Evolutionary conservation across 2,888 invertebrate species (phyloP).

Genomic region (Pachydiplax longipennis): DNA sequence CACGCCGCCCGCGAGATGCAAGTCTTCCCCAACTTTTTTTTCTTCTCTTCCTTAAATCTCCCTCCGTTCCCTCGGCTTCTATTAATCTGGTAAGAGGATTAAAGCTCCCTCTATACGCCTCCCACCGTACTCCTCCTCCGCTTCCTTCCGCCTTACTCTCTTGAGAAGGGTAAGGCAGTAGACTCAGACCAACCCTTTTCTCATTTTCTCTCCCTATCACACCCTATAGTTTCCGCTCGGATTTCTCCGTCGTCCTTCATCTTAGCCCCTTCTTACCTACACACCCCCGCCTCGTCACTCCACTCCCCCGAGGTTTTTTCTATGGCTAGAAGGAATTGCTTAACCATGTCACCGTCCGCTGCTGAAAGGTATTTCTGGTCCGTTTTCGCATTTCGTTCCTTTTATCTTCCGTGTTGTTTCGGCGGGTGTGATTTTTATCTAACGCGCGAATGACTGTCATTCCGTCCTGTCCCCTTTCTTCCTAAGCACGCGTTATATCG

Average conservation of each 20-base stretch:
- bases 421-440: too few relatives aligned
- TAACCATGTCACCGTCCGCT: neutral
- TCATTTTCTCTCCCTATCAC: neutral
- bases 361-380: neutral
- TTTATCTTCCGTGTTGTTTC: neutral
- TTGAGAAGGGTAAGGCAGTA: constrained; percentile 29
- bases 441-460: too few relatives aligned
- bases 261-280: neutral
- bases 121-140: neutral
- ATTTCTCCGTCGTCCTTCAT: constrained; percentile 23
- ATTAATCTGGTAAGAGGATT: constrained; percentile 42
- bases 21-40: constrained; percentile 15
- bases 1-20: constrained; percentile 9
- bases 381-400: neutral
- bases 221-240: constrained; percentile 38
- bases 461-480: too few relatives aligned
- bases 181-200: constrained; percentile 12
- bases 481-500: too few relatives aligned
- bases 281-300: neutral
- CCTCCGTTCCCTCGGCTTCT: neutral
- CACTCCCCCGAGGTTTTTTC: neutral
- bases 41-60: neutral
- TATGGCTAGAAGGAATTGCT: neutral
- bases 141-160: neutral
- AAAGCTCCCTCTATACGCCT: neutral